A percentile compares a stretch with the other conserved stretches of the same genome.
Conservation (phyloP, 2,888 invertebrate species). For the Lasioglossum marginatum region DNA sequence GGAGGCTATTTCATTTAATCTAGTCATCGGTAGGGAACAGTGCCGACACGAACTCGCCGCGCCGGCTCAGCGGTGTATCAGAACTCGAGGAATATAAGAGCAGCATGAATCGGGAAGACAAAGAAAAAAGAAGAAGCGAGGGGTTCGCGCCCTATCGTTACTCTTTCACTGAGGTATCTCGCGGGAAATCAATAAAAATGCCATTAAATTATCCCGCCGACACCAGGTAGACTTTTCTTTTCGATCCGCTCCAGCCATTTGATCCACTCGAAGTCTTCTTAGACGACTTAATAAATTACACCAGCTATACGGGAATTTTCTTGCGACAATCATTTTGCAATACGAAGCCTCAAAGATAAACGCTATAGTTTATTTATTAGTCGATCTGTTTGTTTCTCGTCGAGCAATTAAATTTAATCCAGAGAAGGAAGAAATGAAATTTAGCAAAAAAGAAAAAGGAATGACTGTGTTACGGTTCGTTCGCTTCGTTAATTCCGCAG, state of each 20-base stretch:
- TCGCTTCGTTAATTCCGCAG: conserved; percentile 55
- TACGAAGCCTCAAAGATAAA: background rate
- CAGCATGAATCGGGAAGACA: conserved; percentile 2
- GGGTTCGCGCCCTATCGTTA: conserved; percentile 28
- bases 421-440: conserved; percentile 17
- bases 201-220: conserved; percentile 40
- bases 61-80: conserved; percentile 15
- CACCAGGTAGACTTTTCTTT: background rate
- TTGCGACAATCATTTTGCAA: background rate
- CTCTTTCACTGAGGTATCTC: conserved; percentile 5
- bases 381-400: background rate
- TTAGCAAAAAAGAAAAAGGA: conserved; percentile 5
- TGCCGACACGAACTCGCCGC: background rate
- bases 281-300: background rate
- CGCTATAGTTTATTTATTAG: background rate
- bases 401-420: conserved; percentile 54
- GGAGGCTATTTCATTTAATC: conserved; percentile 4
- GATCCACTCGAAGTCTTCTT: background rate
- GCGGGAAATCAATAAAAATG: conserved; percentile 48
- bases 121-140: conserved; percentile 8
- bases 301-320: background rate
- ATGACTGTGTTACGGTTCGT: conserved; percentile 20
- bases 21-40: conserved; percentile 2
- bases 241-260: background rate
- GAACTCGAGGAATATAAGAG: background rate